phyloP scores from a whole-genome alignment of 2,113 vertebrate genomes.

The Lethenteron camtschaticum region DNA sequence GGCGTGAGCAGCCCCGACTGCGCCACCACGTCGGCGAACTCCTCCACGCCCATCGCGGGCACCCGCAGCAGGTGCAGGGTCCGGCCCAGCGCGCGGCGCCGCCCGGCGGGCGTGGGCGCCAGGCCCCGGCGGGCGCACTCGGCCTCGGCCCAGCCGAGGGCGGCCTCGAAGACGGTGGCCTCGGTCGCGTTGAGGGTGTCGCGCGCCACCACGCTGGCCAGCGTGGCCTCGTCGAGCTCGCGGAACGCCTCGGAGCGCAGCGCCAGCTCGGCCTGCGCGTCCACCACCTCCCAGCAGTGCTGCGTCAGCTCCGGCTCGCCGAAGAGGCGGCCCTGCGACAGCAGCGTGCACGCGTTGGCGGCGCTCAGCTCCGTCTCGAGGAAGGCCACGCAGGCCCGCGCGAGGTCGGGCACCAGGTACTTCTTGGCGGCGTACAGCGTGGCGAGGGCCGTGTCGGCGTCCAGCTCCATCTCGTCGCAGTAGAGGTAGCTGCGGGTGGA shows the following conservation, averaged over 20 bases:
- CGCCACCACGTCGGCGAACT: slow-evolving; percentile 74
- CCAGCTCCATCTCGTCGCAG: slow-evolving; percentile 83
- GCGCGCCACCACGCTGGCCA: slow-evolving; percentile 59
- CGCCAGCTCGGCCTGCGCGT: slow-evolving; percentile 77
- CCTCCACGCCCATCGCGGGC: slow-evolving; percentile 70
- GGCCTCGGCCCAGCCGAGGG: slow-evolving; percentile 57
- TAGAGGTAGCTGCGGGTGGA: slow-evolving; percentile 56
- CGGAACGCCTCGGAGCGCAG: slow-evolving; percentile 73
- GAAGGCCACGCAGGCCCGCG: slow-evolving; percentile 74
- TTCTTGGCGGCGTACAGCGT: slow-evolving; percentile 91
- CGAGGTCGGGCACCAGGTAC: slow-evolving; percentile 74
- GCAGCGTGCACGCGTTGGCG: slow-evolving; percentile 71
- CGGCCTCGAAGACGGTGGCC: slow-evolving; percentile 60
- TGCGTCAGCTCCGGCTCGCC: slow-evolving; percentile 78
- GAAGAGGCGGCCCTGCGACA: slow-evolving; percentile 88
- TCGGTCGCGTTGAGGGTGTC: slow-evolving; percentile 81
- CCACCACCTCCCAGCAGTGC: slow-evolving; percentile 96
- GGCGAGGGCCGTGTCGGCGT: slow-evolving; percentile 79
- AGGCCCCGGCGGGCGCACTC: slow-evolving; percentile 63
- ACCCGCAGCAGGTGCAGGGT: slow-evolving; percentile 65
- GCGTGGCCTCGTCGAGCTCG: slow-evolving; percentile 60
- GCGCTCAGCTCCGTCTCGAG: slow-evolving; percentile 86
- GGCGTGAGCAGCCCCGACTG: slow-evolving; percentile 73
- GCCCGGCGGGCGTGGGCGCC: slow-evolving; percentile 31
- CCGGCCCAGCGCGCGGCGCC: slow-evolving; percentile 45